phyloP scores from a whole-genome alignment of 35 echinoderm and acorn worm species.

The Patiria miniata region DNA sequence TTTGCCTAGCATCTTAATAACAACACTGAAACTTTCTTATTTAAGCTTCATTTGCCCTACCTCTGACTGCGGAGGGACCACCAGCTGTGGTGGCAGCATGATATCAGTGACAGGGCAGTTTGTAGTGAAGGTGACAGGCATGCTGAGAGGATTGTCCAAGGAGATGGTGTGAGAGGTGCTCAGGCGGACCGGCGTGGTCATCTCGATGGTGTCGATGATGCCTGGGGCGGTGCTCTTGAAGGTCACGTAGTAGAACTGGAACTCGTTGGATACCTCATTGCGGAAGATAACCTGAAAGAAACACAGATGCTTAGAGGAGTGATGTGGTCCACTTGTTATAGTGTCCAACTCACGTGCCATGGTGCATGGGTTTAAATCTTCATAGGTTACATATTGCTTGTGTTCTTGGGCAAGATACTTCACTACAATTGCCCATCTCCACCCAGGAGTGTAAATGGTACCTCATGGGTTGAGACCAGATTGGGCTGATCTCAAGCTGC shows the following conservation, averaged over 20 bases:
- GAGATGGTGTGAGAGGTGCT: slow-evolving; percentile 90
- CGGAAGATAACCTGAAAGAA: slow-evolving; percentile 79
- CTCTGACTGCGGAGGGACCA: slow-evolving; percentile 97
- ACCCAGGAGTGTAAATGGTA: too few species aligned
- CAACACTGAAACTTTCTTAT: too few species aligned
- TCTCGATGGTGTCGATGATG: slow-evolving; percentile 87
- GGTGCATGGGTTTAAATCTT: too few species aligned
- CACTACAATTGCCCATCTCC: too few species aligned
- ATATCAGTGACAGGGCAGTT: slow-evolving; percentile 85
- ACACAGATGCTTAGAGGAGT: background rate
- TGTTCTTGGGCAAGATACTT: background rate
- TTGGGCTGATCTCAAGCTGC: too few species aligned
- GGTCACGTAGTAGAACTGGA: slow-evolving; percentile 94
- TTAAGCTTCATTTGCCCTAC: slow-evolving; percentile 26
- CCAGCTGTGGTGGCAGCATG: slow-evolving; percentile 86
- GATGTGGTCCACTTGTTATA: too few species aligned
- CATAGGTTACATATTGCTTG: background rate
- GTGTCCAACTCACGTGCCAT: too few species aligned
- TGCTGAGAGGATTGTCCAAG: slow-evolving; percentile 80
- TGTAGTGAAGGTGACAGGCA: slow-evolving; percentile 84
- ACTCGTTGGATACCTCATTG: slow-evolving; percentile 85
- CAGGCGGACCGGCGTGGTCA: slow-evolving; percentile 91
- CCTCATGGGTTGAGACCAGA: background rate
- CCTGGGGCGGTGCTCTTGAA: slow-evolving; percentile 94
- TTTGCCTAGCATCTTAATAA: too few species aligned